phyloP scores from a whole-genome alignment of 2,113 vertebrate species.

The Fulmarus glacialis region DNA sequence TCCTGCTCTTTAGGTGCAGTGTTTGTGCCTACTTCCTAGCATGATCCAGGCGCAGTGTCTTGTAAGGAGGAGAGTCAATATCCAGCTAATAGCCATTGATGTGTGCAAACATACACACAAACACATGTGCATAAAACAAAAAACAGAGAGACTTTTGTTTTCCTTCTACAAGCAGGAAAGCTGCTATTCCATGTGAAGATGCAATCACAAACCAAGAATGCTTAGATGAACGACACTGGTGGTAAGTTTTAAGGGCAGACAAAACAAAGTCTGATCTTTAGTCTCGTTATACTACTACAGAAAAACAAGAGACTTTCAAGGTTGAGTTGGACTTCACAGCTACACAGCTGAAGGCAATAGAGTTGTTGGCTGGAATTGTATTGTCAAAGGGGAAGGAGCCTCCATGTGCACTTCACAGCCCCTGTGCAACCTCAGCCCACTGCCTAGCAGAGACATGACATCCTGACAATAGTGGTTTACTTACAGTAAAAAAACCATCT shows the following conservation, averaged over 20 bases:
- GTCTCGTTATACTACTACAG: not conserved
- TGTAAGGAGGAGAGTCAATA: not conserved
- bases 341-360: not conserved
- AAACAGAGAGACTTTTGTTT: not conserved
- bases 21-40: not conserved
- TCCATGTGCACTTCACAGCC: not conserved
- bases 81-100: not conserved
- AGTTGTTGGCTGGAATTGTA: not conserved
- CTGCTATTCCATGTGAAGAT: not conserved
- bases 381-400: not conserved
- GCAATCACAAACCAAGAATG: not conserved
- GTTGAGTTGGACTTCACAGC: not conserved
- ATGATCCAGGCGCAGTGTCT: not conserved
- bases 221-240: not conserved
- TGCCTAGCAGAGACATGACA: not conserved
- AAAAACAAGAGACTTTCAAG: not conserved
- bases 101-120: not conserved
- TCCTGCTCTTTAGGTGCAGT: not conserved
- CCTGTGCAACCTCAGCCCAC: not conserved
- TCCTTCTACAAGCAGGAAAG: not conserved
- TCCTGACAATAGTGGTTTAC: not conserved
- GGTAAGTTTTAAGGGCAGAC: not conserved
- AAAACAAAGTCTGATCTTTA: conserved; percentile 9
- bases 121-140: not conserved
- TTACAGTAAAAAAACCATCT: not conserved